These are phyloP conservation scores for Temnothorax unifasciatus DNA, from an alignment of 2,888 invertebrate species.

Conservation along the genomic window DNA sequence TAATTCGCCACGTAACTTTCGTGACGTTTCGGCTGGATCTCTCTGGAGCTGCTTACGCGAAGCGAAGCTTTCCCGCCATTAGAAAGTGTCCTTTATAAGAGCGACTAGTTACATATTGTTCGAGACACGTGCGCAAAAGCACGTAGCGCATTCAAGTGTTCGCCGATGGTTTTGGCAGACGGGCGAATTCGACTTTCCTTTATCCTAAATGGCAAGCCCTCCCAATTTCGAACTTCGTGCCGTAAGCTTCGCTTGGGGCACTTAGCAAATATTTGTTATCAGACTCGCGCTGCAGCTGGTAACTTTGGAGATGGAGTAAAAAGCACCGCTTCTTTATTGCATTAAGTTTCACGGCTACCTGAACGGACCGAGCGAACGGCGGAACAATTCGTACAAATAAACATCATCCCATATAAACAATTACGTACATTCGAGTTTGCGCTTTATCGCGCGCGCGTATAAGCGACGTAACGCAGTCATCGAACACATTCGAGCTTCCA, in stretches of 20 bases:
- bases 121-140: conserved; percentile 42
- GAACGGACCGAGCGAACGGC: neutral
- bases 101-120: conserved; percentile 65
- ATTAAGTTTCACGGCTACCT: neutral
- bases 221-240: conserved; percentile 20
- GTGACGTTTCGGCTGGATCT: conserved; percentile 58
- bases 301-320: neutral
- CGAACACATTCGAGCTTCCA: conserved; percentile 28
- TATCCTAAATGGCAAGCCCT: conserved; percentile 38
- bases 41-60: conserved; percentile 46
- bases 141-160: conserved; percentile 31
- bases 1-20: conserved; percentile 48
- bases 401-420: conserved; percentile 21
- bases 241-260: conserved; percentile 23
- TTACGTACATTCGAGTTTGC: conserved; percentile 7
- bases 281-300: neutral
- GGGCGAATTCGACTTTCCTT: conserved; percentile 34
- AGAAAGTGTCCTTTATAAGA: conserved; percentile 57
- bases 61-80: conserved; percentile 59
- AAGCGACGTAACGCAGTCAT: conserved; percentile 23
- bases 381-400: conserved; percentile 14
- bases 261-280: conserved; percentile 48
- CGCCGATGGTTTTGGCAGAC: conserved; percentile 46
- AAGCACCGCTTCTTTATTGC: neutral
- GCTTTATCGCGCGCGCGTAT: conserved; percentile 6